These are phyloP conservation scores for Halichoeres trimaculatus DNA, from an alignment of 2,113 vertebrate genomes.

Conservation along the genomic window DNA sequence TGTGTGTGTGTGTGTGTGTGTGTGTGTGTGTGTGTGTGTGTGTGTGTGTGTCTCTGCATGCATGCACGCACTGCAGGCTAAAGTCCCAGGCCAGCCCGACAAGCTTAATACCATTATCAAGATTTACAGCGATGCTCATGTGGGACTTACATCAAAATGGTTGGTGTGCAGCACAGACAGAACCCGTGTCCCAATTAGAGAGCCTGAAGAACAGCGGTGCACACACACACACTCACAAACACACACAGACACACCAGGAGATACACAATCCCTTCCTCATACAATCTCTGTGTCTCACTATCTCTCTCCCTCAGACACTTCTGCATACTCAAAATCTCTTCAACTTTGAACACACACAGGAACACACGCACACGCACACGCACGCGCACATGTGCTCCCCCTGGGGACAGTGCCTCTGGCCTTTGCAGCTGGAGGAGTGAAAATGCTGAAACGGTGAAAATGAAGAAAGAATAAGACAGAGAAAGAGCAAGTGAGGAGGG, in stretches of 20 bases:
- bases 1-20: neutral
- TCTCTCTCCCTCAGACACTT: slow-evolving; percentile 68
- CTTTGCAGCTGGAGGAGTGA: slow-evolving; percentile 57
- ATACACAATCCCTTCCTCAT: slow-evolving; percentile 55
- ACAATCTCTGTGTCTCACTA: slow-evolving; percentile 55
- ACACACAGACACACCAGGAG: slow-evolving; percentile 19
- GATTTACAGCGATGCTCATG: slow-evolving; percentile 80
- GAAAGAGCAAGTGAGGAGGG: slow-evolving; percentile 44
- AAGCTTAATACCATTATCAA: slow-evolving; percentile 80
- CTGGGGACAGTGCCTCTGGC: slow-evolving; percentile 56
- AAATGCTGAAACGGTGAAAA: slow-evolving; percentile 70
- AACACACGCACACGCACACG: slow-evolving; percentile 18
- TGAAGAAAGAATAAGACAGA: slow-evolving; percentile 49
- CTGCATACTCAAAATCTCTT: slow-evolving; percentile 61
- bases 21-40: slow-evolving; percentile 9
- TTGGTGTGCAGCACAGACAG: slow-evolving; percentile 67
- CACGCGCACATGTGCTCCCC: slow-evolving; percentile 24
- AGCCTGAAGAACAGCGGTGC: slow-evolving; percentile 46
- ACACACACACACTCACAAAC: slow-evolving; percentile 22
- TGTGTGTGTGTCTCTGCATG: slow-evolving; percentile 14
- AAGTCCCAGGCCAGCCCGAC: slow-evolving; percentile 66
- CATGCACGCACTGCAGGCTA: slow-evolving; percentile 35
- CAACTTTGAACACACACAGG: slow-evolving; percentile 11
- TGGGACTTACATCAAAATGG: slow-evolving; percentile 76
- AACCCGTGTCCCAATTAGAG: slow-evolving; percentile 80